Base-by-base conservation (phyloP, 2,797 vertebrate genomes). In the Coendou prehensilis region DNA sequence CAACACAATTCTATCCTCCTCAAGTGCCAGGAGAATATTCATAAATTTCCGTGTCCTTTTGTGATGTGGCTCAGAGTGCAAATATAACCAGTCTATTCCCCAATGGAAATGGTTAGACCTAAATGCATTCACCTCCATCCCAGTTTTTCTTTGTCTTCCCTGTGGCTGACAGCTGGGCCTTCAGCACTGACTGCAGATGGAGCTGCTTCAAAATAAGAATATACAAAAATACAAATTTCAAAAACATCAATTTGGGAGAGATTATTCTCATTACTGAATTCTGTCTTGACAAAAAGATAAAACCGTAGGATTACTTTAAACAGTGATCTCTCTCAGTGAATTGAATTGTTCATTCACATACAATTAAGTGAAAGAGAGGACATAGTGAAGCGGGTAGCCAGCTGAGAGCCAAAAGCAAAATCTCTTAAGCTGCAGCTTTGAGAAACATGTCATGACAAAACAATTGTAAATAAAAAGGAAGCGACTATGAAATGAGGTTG, bases 191-290 rank as follows among this genome's bases (percentile, higher is more conserved):
- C 52, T 85, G 73, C 82, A 95, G 86, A 94, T 91, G 80, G 85
- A 59, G n/a, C 33, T 86, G 20, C 45, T 96, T 86, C 95, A 69
- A 94, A 37, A 96, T 37, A 94, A 87, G 61, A 91, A 92, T 64
- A 96, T 75, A 81, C 3, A 86, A 91, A 91, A 73, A 52, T 89
- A 14, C 69, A 94, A 93, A 93, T 95, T 95, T 97, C 61, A 86
- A 97, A 96, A 97, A 93, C 61, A 95, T 86, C 88, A 96, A 57
- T 89, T 92, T 95, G 52, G 33, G 17, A 86, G 52, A 92, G 47
- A 86, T 95, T 97, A 92, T 93, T 94, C 85, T 95, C 90, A 95
- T 95, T 97, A 91, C 67, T 86, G 37, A 75, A 88, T 93, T 93
- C 81, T 94, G 17, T 79, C 88, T 92, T 93, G 56, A 97, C 56